These are phyloP conservation scores for Tridacna gigas DNA, from an alignment of 2,888 invertebrate genomes.

Conservation along the genomic window DNA sequence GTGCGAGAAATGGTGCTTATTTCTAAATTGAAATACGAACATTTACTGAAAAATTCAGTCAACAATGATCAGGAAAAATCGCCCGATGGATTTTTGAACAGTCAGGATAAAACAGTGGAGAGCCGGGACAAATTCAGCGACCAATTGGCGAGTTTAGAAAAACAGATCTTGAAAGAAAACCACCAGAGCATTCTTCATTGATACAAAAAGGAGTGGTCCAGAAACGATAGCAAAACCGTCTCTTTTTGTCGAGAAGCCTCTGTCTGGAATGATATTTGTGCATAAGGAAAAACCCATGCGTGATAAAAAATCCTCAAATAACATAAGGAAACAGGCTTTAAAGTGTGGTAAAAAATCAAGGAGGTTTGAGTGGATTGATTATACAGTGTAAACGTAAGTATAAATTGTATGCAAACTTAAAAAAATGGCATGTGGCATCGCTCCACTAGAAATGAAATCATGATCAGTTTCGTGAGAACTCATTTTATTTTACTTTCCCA, in stretches of 20 bases:
- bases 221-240: slow-evolving; percentile 28
- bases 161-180: neutral
- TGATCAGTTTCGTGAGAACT: neutral
- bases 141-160: neutral
- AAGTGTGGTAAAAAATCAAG: slow-evolving; percentile 12
- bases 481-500: slow-evolving; percentile 3
- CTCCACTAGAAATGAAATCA: no score
- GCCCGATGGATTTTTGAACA: neutral
- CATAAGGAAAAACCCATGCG: neutral
- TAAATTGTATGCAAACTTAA: no score
- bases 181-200: neutral
- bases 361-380: slow-evolving; percentile 18
- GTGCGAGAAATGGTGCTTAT: slow-evolving; percentile 40
- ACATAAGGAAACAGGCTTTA: neutral
- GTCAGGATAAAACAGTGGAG: no score
- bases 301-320: neutral
- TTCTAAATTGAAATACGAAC: slow-evolving; percentile 47
- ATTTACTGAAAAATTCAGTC: slow-evolving; percentile 28
- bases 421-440: no score
- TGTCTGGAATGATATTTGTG: slow-evolving; percentile 41
- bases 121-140: neutral
- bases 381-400: slow-evolving; percentile 6
- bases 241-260: slow-evolving; percentile 39
- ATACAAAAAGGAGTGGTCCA: neutral
- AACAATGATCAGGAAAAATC: neutral